phyloP scores from a whole-genome alignment of 2,888 invertebrate species.

The Neoaliturus tenellus region DNA sequence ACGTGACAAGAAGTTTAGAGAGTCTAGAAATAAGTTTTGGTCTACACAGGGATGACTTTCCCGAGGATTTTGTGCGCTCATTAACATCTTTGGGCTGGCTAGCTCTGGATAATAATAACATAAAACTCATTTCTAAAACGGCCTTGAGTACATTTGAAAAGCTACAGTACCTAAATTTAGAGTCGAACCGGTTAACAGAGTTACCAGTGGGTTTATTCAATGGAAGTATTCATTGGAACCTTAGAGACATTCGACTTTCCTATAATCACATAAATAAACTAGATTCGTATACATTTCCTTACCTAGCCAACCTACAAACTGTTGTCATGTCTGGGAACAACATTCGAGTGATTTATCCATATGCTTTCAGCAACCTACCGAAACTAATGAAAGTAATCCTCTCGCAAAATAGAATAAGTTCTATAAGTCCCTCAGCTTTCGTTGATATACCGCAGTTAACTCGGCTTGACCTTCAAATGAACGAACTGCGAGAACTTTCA shows the following conservation, averaged over 20 bases:
- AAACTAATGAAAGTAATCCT: slow-evolving; percentile 89
- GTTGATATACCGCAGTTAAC: slow-evolving; percentile 84
- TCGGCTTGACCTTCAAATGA: slow-evolving; percentile 88
- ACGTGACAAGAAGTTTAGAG: slow-evolving; percentile 85
- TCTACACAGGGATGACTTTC: slow-evolving; percentile 86
- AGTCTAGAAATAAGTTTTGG: slow-evolving; percentile 92
- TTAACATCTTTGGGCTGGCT: slow-evolving; percentile 87
- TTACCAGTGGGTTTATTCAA: slow-evolving; percentile 83
- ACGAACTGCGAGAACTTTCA: slow-evolving; percentile 82
- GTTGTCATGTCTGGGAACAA: slow-evolving; percentile 88
- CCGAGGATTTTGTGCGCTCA: slow-evolving; percentile 84
- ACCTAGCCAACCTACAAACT: slow-evolving; percentile 83
- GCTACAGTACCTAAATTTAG: slow-evolving; percentile 88
- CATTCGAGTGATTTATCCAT: slow-evolving; percentile 81
- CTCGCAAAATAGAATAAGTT: slow-evolving; percentile 86
- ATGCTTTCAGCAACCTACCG: slow-evolving; percentile 86
- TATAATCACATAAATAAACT: slow-evolving; percentile 86
- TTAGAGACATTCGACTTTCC: slow-evolving; percentile 87
- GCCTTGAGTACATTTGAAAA: slow-evolving; percentile 82
- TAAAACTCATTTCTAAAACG: slow-evolving; percentile 83
- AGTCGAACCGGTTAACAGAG: slow-evolving; percentile 87
- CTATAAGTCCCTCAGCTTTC: slow-evolving; percentile 85
- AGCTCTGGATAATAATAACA: slow-evolving; percentile 91
- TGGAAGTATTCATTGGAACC: slow-evolving; percentile 80
- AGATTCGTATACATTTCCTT: slow-evolving; percentile 82